Base-by-base conservation (phyloP, 1,140 invertebrate species). In the Charaxes varanes region DNA sequence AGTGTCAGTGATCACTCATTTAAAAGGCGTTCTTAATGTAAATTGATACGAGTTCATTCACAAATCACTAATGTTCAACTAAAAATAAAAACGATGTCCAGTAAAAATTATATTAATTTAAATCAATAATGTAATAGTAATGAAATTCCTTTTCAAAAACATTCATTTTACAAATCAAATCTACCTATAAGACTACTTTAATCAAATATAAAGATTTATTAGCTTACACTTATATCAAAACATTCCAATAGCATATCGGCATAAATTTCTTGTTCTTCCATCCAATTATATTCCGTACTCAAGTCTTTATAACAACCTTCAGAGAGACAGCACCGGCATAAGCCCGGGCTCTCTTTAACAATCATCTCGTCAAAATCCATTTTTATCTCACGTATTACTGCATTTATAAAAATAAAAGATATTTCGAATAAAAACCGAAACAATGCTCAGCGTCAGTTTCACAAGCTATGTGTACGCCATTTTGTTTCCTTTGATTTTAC, bases 181-280 rank as follows among this genome's bases (percentile, higher is more conserved):
- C n/a, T n/a, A n/a, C n/a, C n/a, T n/a, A 3, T 22, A 7, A 22
- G 2, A 8, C 21, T 8, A 6, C 8, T 7, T 22, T n/a, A 3
- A 22, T 32, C 14, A 31, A 12, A 19, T 12, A 18, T 22, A 40
- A 2, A 1, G 7, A 10, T 11, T 15, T 4, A 21, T 28, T 6
- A 27, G 13, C 78, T 70, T 62, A 82, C 78, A 36, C 74, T 67
- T 44, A 82, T 79, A 69, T 82, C 78, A 22, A 82, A 82, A 41
- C 78, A 82, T 63, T 82, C 78, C 15, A 82, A 45, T 4, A 82
- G 42, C 71, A 82, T 79, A 68, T 82, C 78, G n/a, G 78, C 78
- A 19, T 82, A 82, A 19, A 82, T 48, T 57, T 82, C 78, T 12
- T 54, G 71, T 13, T 79, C 74, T 24, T 66, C 70, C 74, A 82